Percentiles rank a stretch among this genome's conserved stretches.
Conservation (phyloP, 2,888 invertebrate species). For the Labia minor region DNA sequence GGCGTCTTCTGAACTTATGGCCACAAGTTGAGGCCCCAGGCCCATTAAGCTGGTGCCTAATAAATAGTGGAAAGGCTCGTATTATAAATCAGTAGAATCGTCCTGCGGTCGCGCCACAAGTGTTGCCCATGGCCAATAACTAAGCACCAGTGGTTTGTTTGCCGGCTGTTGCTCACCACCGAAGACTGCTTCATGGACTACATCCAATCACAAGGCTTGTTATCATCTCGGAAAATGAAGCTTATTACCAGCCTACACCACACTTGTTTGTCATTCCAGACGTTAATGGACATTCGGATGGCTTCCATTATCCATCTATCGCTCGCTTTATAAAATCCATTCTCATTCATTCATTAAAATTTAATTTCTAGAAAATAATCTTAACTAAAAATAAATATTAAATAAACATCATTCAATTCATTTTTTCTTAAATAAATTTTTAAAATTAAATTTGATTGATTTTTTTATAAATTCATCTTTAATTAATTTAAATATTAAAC, state of each 20-base stretch:
- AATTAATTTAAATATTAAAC: no score
- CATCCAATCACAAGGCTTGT: conserved; percentile 4
- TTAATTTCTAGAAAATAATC: no score
- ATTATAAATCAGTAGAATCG: conserved; percentile 8
- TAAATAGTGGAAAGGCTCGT: conserved; percentile 9
- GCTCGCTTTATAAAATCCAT: no score
- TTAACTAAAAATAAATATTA: no score
- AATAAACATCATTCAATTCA: no score
- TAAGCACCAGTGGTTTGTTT: conserved; percentile 8
- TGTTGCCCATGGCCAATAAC: conserved; percentile 13
- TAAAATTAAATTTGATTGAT: no score
- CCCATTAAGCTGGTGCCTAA: conserved; percentile 8
- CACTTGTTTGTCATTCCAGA: no score
- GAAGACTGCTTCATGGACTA: conserved; percentile 2
- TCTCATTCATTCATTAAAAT: no score
- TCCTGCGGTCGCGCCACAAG: conserved; percentile 3
- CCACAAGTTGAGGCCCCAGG: not conserved
- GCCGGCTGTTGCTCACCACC: conserved; percentile 2
- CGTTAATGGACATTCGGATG: no score
- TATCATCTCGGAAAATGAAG: not conserved
- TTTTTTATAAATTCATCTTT: no score
- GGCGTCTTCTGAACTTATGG: not conserved
- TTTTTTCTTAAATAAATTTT: no score
- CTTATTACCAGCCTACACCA: not conserved
- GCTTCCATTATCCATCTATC: no score